phyloP scores from a whole-genome alignment of 2,797 vertebrate genomes.

The Sebastes variabilis region DNA sequence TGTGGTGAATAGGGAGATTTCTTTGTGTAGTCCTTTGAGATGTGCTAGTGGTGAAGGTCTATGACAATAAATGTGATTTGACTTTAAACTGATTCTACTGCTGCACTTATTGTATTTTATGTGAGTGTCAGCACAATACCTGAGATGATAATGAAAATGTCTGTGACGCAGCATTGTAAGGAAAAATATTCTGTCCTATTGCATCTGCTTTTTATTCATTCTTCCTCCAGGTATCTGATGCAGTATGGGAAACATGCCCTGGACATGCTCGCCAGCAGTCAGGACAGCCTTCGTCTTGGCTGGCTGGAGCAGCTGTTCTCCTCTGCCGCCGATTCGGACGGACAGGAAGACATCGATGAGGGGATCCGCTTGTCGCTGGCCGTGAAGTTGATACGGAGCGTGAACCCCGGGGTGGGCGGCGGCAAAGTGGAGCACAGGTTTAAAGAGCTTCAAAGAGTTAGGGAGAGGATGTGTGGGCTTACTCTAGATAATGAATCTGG shows the following conservation, averaged over 20 bases:
- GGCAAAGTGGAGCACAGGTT: conserved; percentile 92
- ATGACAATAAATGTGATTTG: neutral
- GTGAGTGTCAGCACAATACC: neutral
- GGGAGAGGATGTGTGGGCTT: conserved; percentile 79
- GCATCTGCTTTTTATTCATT: neutral
- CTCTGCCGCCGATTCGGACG: conserved; percentile 77
- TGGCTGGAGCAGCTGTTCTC: conserved; percentile 92
- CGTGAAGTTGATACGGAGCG: conserved; percentile 87
- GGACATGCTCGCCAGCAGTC: conserved; percentile 93
- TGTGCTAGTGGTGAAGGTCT: neutral
- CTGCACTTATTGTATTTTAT: conserved; percentile 10
- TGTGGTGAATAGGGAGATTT: neutral
- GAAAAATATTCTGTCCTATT: neutral
- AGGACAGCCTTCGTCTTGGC: conserved; percentile 91
- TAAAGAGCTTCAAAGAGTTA: conserved; percentile 90
- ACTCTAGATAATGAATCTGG: conserved; percentile 32
- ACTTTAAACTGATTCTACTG: neutral
- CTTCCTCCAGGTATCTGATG: conserved; percentile 73
- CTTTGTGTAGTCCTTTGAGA: conserved; percentile 8
- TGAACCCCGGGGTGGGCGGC: conserved; percentile 89
- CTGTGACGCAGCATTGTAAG: neutral
- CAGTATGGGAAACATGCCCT: conserved; percentile 91
- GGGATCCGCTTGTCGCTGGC: conserved; percentile 85
- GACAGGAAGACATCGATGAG: conserved; percentile 69
- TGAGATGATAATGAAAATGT: conserved; percentile 2